These are phyloP conservation scores for Cyclopterus lumpus DNA, from an alignment of 2,797 vertebrate species.

Conservation along the genomic window DNA sequence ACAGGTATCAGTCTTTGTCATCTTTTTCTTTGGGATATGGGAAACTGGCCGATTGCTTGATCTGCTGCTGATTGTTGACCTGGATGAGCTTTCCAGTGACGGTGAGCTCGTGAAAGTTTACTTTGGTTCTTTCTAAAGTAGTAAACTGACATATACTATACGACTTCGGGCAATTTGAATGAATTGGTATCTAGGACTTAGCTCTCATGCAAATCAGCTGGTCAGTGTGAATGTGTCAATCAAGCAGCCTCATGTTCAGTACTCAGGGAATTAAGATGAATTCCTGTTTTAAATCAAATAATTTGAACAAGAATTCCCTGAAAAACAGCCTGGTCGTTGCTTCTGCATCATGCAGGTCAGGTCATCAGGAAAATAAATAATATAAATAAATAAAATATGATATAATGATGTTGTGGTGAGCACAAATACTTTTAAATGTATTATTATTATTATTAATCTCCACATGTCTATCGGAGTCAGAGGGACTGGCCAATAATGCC, in stretches of 20 bases:
- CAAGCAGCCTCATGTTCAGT: neutral
- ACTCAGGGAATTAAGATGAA: neutral
- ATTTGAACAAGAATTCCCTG: too few relatives aligned
- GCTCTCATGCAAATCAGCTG: neutral
- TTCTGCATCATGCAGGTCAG: neutral
- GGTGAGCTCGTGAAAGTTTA: constrained; percentile 12
- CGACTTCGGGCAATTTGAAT: neutral
- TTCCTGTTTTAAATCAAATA: too few relatives aligned
- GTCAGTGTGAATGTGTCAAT: neutral
- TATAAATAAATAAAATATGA: neutral
- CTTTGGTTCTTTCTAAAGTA: neutral
- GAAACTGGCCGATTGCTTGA: neutral
- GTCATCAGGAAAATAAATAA: neutral
- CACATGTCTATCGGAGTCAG: neutral
- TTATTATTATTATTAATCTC: too few relatives aligned
- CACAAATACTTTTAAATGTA: neutral
- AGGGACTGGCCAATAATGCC: neutral
- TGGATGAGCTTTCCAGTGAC: neutral
- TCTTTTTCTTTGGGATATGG: neutral
- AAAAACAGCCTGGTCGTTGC: neutral
- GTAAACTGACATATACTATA: neutral
- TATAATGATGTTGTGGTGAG: neutral
- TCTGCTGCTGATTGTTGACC: constrained; percentile 42
- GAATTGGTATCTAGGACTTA: neutral
- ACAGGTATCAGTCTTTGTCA: constrained; percentile 63